Evolutionary conservation across 2,797 vertebrate species (phyloP).

Genomic region (Morelia viridis): DNA sequence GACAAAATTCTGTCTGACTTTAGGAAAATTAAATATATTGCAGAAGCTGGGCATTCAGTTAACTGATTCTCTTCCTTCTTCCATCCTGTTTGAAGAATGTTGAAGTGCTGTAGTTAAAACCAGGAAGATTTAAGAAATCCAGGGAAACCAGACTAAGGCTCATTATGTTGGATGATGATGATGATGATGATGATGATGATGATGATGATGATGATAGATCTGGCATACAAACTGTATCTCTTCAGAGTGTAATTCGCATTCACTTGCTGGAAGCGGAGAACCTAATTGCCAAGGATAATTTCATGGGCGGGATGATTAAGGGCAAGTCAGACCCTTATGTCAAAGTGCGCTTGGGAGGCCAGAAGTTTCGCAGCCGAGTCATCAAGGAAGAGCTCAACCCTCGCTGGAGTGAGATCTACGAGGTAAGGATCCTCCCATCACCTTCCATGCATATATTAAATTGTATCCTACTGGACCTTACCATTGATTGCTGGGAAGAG

Average conservation of each 20-base stretch:
- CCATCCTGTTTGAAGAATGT: neutral
- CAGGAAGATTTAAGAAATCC: neutral
- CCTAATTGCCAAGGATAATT: constrained; percentile 90
- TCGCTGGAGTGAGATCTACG: constrained; percentile 89
- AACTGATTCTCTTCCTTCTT: neutral
- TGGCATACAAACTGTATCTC: neutral
- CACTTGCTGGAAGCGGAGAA: constrained; percentile 86
- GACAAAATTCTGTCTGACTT: neutral
- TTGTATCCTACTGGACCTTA: no score
- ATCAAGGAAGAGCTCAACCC: constrained; percentile 91
- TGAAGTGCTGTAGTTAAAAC: neutral
- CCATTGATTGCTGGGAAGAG: neutral
- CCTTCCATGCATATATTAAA: neutral
- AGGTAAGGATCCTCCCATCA: constrained; percentile 71
- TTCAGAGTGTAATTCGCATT: constrained; percentile 87
- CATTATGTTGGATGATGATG: neutral
- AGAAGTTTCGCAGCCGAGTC: constrained; percentile 84
- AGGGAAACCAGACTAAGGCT: neutral
- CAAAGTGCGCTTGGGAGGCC: constrained; percentile 84
- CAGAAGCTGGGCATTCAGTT: neutral
- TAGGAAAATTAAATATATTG: neutral
- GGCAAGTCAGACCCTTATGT: constrained; percentile 94
- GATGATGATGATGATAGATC: neutral
- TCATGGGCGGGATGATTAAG: constrained; percentile 88
- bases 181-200: no score